Conservation (phyloP, 2,888 invertebrate species). For the Theretra japonica region DNA sequence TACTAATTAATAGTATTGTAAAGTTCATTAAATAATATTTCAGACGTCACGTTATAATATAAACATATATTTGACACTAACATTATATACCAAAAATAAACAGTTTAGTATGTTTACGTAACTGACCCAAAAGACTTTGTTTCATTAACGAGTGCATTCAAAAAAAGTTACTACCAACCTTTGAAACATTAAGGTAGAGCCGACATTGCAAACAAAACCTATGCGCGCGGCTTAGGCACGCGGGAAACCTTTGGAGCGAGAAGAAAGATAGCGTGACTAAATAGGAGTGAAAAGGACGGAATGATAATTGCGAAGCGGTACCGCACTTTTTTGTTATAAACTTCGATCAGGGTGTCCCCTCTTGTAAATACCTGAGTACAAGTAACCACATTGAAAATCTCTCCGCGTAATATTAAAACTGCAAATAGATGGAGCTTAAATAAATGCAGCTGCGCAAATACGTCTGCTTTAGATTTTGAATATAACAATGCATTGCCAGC, state of each 20-base stretch:
- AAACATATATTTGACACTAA: background rate
- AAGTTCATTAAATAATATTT: background rate
- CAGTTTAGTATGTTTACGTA: background rate
- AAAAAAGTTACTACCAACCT: background rate
- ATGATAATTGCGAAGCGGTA: too few relatives aligned
- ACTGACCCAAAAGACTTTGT: background rate
- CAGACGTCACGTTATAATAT: background rate
- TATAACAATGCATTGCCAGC: slow-evolving; percentile 66
- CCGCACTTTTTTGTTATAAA: too few relatives aligned
- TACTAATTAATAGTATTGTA: background rate
- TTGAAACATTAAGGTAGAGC: background rate
- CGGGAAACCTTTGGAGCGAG: too few relatives aligned
- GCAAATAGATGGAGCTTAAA: slow-evolving; percentile 48
- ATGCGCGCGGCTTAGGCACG: too few relatives aligned
- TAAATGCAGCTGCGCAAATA: slow-evolving; percentile 68
- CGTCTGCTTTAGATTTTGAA: slow-evolving; percentile 51
- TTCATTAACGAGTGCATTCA: background rate
- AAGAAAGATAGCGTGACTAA: too few relatives aligned
- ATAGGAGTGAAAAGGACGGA: too few relatives aligned
- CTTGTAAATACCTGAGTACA: too few relatives aligned
- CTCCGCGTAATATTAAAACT: slow-evolving; percentile 37
- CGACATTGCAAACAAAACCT: too few relatives aligned
- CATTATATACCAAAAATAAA: background rate
- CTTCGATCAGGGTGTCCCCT: too few relatives aligned
- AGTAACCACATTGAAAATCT: background rate